Base-by-base conservation (phyloP, 2,113 vertebrate genomes). In the Acrocephalus arundinaceus region DNA sequence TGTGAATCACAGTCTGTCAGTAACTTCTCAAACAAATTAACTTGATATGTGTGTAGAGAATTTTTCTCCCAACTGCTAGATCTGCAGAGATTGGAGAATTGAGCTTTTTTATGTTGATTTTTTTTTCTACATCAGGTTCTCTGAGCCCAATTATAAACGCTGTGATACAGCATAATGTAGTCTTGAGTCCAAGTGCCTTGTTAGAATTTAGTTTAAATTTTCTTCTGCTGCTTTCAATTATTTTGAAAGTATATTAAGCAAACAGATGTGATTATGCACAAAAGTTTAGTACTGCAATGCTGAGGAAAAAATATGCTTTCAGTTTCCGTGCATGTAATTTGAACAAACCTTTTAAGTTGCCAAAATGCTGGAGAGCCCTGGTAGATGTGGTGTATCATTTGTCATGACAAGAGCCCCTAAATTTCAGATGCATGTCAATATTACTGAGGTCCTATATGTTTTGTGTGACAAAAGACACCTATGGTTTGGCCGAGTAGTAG, bases 21-120 rank as follows among this genome's bases (percentile, higher is more conserved):
- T 92, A 68, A 62, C 68, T 93, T 90, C 63, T 83, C 72, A 94
- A 74, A 85, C 62, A 96, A 87, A 91, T 95, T 91, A 89, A 89
- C 62, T 66, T 96, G 93, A 93, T 94, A 66, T 73, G 79, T 95
- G 46, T 79, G 46, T 45, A 51, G 74, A 89, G 58, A 79, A 57
- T 93, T 94, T 95, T 93, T 87, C 77, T 89, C 62, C 28, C 37
- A 52, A 24, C 52, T 81, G 46, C 65, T 89, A 22, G 19, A 48
- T 80, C 73, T 86, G 48, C 70, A 68, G 66, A 74, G 73, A 66
- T 86, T 81, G 92, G 80, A 85, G 77, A 91, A 54, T 3, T 66
- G 33, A 35, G 2, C 46, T 67, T 67, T 68, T 82, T 63, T 21
- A 16, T 46, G 19, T 20, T 70, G 9, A 19, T 49, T 78, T 85